Conservation (phyloP, 92 coral and sea anemone genomes). For the Umimayanthus chanpuru region DNA sequence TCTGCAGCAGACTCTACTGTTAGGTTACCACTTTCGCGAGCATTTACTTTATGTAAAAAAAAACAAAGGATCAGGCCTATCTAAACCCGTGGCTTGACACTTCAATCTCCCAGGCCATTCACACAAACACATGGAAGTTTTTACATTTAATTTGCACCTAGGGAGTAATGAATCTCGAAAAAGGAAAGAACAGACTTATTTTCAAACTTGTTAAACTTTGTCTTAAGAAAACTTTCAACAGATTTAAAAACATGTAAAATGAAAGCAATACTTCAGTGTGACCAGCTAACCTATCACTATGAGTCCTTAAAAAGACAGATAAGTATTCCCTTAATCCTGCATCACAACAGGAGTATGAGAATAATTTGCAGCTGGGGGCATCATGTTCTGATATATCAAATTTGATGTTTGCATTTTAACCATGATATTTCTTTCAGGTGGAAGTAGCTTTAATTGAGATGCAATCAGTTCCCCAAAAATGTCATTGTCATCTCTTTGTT, state of each 20-base stretch:
- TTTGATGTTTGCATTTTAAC: slow-evolving; percentile 62
- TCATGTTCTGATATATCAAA: slow-evolving; percentile 53
- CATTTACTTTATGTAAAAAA: too few relatives aligned
- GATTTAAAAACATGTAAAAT: slow-evolving; percentile 21
- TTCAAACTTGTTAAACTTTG: slow-evolving; percentile 4
- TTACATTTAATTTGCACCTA: too few relatives aligned
- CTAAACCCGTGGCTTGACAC: too few relatives aligned
- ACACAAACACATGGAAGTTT: too few relatives aligned
- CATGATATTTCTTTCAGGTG: slow-evolving; percentile 44
- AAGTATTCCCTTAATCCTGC: slow-evolving; percentile 42
- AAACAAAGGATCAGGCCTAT: too few relatives aligned
- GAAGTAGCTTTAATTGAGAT: slow-evolving; percentile 47
- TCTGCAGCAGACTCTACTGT: too few relatives aligned
- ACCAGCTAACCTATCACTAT: slow-evolving; percentile 7
- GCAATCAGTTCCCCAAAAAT: slow-evolving; percentile 54
- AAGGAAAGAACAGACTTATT: too few relatives aligned
- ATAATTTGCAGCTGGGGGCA: slow-evolving; percentile 41
- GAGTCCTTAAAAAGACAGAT: slow-evolving; percentile 30
- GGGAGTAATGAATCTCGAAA: too few relatives aligned
- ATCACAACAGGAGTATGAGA: slow-evolving; percentile 37
- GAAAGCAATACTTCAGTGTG: slow-evolving; percentile 30
- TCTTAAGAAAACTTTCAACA: slow-evolving; percentile 9
- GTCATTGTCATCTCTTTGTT: slow-evolving; percentile 56
- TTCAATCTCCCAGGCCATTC: too few relatives aligned
- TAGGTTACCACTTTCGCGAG: too few relatives aligned